Evolutionary conservation across 1,140 invertebrate genomes (phyloP), one percentile per base, ranked within the genome.

Genomic region (Adoxophyes honmai): DNA sequence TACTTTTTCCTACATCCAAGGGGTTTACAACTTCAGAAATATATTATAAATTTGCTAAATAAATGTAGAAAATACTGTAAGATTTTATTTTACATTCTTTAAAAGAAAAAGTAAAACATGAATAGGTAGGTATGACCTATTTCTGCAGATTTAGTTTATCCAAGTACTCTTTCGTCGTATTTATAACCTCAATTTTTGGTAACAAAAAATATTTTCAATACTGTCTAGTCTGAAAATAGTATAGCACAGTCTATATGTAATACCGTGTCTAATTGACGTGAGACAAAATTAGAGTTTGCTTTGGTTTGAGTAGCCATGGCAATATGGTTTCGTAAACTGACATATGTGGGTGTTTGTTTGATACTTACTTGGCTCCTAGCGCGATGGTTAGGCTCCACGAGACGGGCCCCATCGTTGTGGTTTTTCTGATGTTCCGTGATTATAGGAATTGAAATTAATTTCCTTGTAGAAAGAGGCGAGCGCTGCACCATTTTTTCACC

Each of bases 401-500:
- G 70, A 55, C 81, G 80, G 61, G 75, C 75, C 70, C 75, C 85
- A 88, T 86, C 85, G 76, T 70, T 81, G 64, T 76, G 73, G 65
- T 74, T 75, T 72, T 88, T 88, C 56, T 76, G 80, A 37, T 77
- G 74, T 85, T 88, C 85, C 83, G 85, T 88, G 83, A 88, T 88
- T 86, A 86, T 66, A 64, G 85, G 79, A 66, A 88, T 86, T 77
- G 85, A 78, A 64, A 88, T 86, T 77, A 84, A 82, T 79, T 82
- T 88, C 62, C 83, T 78, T 35, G 85, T 81, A 60, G 76, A 71
- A 62, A 88, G 72, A 71, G 85, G 85, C 57, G 85, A 86, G 33
- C 85, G 85, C 68, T 88, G 85, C 80, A 88, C 85, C 85, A 88
- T 88, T 79, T 88, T 88, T 68, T 89, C 86, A 69, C 89, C 89